phyloP scores from a whole-genome alignment of 2,113 vertebrate genomes.

The Anguilla japonica region DNA sequence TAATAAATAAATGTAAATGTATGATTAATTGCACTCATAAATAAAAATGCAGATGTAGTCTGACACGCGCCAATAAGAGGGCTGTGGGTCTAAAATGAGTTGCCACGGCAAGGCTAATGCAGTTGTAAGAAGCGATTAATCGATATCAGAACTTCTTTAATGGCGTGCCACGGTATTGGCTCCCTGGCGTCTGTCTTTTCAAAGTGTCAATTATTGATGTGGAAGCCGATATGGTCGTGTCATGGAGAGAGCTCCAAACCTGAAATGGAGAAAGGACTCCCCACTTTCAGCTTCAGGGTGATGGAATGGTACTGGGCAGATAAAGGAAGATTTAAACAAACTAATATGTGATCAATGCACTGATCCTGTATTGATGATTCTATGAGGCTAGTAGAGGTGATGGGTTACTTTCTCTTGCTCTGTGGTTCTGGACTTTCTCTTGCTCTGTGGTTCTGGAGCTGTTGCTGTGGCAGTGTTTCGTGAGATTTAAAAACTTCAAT shows the following conservation, averaged over 20 bases:
- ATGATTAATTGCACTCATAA: neutral
- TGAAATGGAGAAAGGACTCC: neutral
- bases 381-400: too few species aligned
- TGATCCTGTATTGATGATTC: too few species aligned
- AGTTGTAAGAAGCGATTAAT: neutral
- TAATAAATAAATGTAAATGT: neutral
- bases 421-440: too few species aligned
- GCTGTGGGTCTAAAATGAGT: neutral
- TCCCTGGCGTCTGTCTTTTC: neutral
- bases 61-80: neutral
- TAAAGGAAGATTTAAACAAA: too few species aligned
- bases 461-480: neutral
- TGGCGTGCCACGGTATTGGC: neutral
- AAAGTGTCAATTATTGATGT: slow-evolving; percentile 2
- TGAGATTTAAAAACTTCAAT: neutral
- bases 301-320: too few species aligned
- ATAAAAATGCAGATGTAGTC: neutral
- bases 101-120: neutral
- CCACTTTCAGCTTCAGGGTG: neutral
- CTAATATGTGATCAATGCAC: too few species aligned
- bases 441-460: neutral
- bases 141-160: neutral
- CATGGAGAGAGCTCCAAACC: neutral
- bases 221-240: neutral
- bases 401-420: too few species aligned